Percentiles rank a stretch among this genome's conserved stretches.
Evolutionary conservation across 2,113 vertebrate genomes (phyloP).

Genomic region (Isurus oxyrinchus): DNA sequence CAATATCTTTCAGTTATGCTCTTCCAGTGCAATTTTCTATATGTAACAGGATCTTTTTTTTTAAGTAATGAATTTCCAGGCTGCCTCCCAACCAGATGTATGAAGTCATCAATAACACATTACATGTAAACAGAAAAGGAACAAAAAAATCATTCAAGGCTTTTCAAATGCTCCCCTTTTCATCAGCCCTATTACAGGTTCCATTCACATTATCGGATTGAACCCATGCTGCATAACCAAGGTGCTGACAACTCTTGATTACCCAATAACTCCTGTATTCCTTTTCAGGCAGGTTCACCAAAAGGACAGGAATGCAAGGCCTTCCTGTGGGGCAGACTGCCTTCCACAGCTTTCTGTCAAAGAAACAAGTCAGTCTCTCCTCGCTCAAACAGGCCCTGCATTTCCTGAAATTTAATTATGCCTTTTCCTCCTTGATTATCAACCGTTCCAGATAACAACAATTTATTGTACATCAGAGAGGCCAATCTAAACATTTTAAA

Average conservation of each 20-base stretch:
- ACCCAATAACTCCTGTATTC: slow-evolving; percentile 82
- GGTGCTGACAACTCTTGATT: slow-evolving; percentile 90
- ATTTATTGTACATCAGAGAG: slow-evolving; percentile 50
- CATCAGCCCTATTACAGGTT: slow-evolving; percentile 82
- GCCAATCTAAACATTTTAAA: slow-evolving; percentile 51
- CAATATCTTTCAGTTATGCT: slow-evolving; percentile 81
- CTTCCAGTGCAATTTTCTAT: slow-evolving; percentile 72
- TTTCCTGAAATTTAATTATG: slow-evolving; percentile 58
- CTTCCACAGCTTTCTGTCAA: slow-evolving; percentile 62
- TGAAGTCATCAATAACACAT: slow-evolving; percentile 68
- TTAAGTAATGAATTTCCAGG: slow-evolving; percentile 69
- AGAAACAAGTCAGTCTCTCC: slow-evolving; percentile 57
- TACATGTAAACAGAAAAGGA: slow-evolving; percentile 81
- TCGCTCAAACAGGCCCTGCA: slow-evolving; percentile 47
- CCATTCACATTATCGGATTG: slow-evolving; percentile 83
- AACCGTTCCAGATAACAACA: slow-evolving; percentile 54
- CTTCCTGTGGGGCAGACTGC: slow-evolving; percentile 74
- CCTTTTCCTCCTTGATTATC: slow-evolving; percentile 56
- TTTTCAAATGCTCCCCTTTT: slow-evolving; percentile 75
- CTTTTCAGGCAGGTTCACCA: slow-evolving; percentile 76
- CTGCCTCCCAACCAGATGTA: slow-evolving; percentile 54
- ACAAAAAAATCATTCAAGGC: slow-evolving; percentile 78
- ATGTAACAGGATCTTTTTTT: slow-evolving; percentile 58
- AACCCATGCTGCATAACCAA: slow-evolving; percentile 82
- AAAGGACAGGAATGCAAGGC: slow-evolving; percentile 78